phyloP scores from a whole-genome alignment of 2,113 vertebrate species.

The Heterocephalus glaber region DNA sequence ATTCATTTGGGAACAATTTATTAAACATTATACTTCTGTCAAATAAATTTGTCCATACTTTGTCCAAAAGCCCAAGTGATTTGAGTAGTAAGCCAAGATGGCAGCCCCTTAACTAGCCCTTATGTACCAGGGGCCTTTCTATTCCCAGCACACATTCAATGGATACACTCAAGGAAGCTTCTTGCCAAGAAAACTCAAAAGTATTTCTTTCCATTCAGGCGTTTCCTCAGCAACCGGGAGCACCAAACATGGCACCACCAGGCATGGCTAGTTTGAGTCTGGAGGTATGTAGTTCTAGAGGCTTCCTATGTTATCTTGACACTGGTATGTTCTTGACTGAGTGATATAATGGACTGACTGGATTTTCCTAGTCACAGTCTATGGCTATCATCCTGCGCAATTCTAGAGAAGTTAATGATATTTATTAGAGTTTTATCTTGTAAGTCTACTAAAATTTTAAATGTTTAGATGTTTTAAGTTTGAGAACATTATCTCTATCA shows the following conservation, averaged over 20 bases:
- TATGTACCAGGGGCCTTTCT: not conserved
- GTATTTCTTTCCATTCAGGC: conserved; percentile 61
- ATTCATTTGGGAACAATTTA: not conserved
- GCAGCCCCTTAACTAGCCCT: not conserved
- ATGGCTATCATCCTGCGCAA: not conserved
- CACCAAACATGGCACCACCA: conserved; percentile 52
- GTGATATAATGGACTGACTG: not conserved
- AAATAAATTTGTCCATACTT: conserved; percentile 31
- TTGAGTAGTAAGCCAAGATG: not conserved
- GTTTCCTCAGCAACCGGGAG: conserved; percentile 65
- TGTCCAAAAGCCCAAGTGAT: not conserved
- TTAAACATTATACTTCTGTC: not conserved
- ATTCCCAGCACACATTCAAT: not conserved
- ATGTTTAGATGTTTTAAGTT: conserved; percentile 24
- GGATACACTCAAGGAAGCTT: not conserved
- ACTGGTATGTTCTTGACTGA: not conserved
- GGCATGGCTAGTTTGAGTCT: conserved; percentile 71
- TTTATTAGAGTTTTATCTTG: not conserved
- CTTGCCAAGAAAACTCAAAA: not conserved
- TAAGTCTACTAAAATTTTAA: conserved; percentile 20
- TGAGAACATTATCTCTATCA: conserved; percentile 16
- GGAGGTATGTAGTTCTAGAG: conserved; percentile 67
- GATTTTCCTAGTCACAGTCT: not conserved
- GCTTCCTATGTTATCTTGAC: not conserved
- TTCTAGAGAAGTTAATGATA: not conserved